Percentiles rank a stretch among this genome's conserved stretches.
Evolutionary conservation across 2,113 vertebrate species (phyloP).

Genomic region (Ictidomys tridecemlineatus): DNA sequence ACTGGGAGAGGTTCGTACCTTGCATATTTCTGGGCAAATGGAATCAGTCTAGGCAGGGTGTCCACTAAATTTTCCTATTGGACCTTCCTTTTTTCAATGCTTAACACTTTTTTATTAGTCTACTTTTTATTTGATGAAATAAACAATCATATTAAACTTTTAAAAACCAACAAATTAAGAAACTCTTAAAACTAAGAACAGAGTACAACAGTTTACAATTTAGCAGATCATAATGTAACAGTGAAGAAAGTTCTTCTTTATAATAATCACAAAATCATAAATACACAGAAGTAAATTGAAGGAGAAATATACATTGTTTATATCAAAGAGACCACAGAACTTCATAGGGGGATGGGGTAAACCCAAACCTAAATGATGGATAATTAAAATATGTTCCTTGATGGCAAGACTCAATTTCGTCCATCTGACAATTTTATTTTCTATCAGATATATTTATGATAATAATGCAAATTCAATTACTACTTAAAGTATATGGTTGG

Average conservation of each 20-base stretch:
- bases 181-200: neutral
- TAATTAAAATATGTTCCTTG: neutral
- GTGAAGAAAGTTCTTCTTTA: neutral
- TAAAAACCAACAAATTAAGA: neutral
- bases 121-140: neutral
- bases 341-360: neutral
- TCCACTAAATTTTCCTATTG: neutral
- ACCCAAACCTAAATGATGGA: neutral
- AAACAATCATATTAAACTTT: neutral
- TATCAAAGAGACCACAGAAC: neutral
- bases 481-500: neutral
- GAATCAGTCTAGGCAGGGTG: neutral
- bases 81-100: neutral
- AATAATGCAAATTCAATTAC: neutral
- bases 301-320: neutral
- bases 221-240: neutral
- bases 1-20: neutral
- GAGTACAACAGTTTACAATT: neutral
- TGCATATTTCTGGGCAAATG: neutral
- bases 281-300: neutral
- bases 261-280: neutral
- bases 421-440: neutral
- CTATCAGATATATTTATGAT: neutral
- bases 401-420: neutral
- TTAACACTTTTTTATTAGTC: neutral